These are phyloP conservation scores for Eupithecia centaureata DNA, from an alignment of 2,888 invertebrate genomes.

Conservation along the genomic window DNA sequence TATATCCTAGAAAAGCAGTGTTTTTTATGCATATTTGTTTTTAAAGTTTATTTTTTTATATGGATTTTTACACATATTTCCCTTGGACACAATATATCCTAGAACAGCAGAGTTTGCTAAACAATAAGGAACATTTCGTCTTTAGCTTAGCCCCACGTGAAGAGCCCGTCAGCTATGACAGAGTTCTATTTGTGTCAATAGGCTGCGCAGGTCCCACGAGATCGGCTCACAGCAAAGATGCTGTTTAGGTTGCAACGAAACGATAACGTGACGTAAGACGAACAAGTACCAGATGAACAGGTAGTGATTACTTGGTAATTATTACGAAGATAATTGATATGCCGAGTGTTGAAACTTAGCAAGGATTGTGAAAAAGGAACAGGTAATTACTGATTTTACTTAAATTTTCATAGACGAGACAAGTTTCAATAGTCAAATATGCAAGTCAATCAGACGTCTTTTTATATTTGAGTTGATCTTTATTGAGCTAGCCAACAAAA, in stretches of 20 bases:
- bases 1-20: not conserved
- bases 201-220: constrained; percentile 43
- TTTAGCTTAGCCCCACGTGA: constrained; percentile 21
- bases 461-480: not conserved
- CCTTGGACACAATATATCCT: not conserved
- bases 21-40: too few species aligned
- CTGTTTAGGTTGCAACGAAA: constrained; percentile 14
- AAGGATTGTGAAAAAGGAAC: not conserved
- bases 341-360: not conserved
- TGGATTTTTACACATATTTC: too few species aligned
- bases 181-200: constrained; percentile 52
- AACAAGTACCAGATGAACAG: too few species aligned
- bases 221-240: constrained; percentile 18
- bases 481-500: not conserved
- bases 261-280: not conserved
- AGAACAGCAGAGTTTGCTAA: not conserved
- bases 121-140: not conserved
- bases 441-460: not conserved
- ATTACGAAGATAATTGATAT: not conserved
- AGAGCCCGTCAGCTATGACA: constrained; percentile 38
- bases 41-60: too few species aligned
- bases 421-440: not conserved
- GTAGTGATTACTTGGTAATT: too few species aligned
- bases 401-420: too few species aligned
- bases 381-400: not conserved